phyloP scores from a whole-genome alignment of 2,113 vertebrate species.

The Lepisosteus oculatus region DNA sequence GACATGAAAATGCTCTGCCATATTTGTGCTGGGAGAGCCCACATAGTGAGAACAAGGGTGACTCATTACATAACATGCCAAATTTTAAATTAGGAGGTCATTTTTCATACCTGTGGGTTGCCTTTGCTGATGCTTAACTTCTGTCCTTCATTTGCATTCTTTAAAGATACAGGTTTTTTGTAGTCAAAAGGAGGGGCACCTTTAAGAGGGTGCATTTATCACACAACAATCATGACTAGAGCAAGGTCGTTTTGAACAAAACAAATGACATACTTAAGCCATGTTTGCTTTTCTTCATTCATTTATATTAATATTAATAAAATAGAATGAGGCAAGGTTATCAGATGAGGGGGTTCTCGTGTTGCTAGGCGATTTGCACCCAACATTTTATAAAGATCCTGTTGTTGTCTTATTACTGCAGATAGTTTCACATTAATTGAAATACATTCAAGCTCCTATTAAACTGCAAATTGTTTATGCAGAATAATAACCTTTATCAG shows the following conservation, averaged over 20 bases:
- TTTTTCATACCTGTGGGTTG: neutral
- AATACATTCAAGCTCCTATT: too few relatives aligned
- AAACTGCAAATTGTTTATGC: too few relatives aligned
- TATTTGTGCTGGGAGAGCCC: neutral
- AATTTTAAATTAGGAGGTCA: neutral
- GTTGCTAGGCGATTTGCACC: neutral
- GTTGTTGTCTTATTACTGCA: neutral
- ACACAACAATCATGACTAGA: too few relatives aligned
- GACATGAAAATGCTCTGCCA: neutral
- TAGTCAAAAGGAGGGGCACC: neutral
- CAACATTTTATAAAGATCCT: neutral
- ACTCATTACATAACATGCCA: conserved; percentile 3
- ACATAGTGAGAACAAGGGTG: neutral
- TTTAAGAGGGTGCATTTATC: too few relatives aligned
- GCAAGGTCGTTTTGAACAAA: too few relatives aligned
- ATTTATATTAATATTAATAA: neutral
- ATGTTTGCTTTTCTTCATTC: neutral
- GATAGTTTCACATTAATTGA: neutral
- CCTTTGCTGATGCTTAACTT: neutral
- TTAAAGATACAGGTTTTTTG: conserved; percentile 1
- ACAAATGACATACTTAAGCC: too few relatives aligned
- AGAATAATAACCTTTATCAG: conserved; percentile 1
- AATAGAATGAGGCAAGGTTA: neutral
- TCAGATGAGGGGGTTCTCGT: neutral
- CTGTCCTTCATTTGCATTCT: neutral